Conservation (phyloP, 2,113 vertebrate genomes). For the Orientallactaga bullata region DNA sequence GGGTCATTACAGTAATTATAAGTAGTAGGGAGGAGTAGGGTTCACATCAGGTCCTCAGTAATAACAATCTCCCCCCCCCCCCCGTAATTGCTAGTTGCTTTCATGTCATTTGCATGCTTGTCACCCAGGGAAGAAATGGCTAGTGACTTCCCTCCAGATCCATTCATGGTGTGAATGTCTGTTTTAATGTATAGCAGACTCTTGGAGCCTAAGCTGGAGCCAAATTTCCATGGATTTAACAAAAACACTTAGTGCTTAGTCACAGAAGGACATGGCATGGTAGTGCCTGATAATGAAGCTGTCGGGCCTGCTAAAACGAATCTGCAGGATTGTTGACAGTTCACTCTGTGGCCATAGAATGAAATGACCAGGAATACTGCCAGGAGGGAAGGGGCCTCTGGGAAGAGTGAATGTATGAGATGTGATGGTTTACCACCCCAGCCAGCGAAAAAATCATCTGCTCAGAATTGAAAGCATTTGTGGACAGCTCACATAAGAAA, state of each 20-base stretch:
- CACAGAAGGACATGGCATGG: constrained; percentile 82
- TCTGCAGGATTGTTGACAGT: constrained; percentile 81
- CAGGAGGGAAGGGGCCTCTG: constrained; percentile 75
- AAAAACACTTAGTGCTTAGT: constrained; percentile 82
- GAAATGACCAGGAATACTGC: constrained; percentile 80
- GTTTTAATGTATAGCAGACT: constrained; percentile 45
- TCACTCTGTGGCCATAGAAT: constrained; percentile 80
- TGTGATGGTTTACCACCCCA: constrained; percentile 76
- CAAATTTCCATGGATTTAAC: constrained; percentile 75
- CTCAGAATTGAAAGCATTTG: constrained; percentile 83
- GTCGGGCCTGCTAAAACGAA: constrained; percentile 79
- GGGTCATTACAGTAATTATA: background rate
- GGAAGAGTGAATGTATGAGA: constrained; percentile 80
- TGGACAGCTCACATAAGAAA: constrained; percentile 82
- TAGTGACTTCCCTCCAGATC: background rate
- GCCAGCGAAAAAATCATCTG: constrained; percentile 66
- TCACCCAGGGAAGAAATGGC: background rate
- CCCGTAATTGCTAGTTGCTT: background rate
- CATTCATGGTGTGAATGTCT: background rate
- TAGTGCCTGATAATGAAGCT: constrained; percentile 82
- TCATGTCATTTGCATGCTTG: background rate
- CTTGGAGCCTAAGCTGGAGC: constrained; percentile 65
- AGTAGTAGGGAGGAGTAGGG: background rate
- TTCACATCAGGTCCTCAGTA: background rate
- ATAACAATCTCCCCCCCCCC: background rate